Base-by-base conservation (phyloP, 2,888 invertebrate species). In the Drosophila quinaria region DNA sequence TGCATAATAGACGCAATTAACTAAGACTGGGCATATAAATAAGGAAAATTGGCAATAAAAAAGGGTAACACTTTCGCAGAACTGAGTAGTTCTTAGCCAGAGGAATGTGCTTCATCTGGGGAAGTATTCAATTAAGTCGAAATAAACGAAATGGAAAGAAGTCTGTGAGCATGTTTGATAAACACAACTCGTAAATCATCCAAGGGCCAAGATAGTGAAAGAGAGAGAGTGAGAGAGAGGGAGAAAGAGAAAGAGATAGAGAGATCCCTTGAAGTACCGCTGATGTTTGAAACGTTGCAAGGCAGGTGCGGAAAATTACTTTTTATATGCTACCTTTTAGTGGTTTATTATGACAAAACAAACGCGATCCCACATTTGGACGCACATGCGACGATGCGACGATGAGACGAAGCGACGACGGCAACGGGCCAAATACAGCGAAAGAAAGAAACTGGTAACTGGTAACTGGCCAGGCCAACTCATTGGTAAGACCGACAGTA, bases 261-360 rank as follows among this genome's bases (percentile, higher is more conserved):
- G n/a, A 58, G 65, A 64, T 78, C 77, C 85, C 85, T 84, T 84
- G 80, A 84, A 85, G 82, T 85, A 70, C 82, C 87, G 79, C 86
- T 83, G 74, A 73, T 74, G 77, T 80, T 86, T 71, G 58, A 52
- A 76, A 78, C 81, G 69, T 71, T 81, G 68, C 71, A 74, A 80
- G 90, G 90, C 90, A 90, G 90, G 91, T 90, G 90, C 89, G 90
- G 90, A 91, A 90, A 91, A 90, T 91, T 85, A 82, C 84, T 80
- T 90, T 90, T 90, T 91, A 87, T 89, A 87, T 78, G 88, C 80
- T 89, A 79, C 78, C 81, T 83, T 89, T 90, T 90, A 89, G 89
- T 86, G 89, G 89, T 84, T 91, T 90, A 87, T 90, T 87, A 87
- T 87, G 89, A 89, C 89, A 89, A 85, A 87, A 81, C 76, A 81